These are phyloP conservation scores for Euproctis similis DNA, from an alignment of 2,888 invertebrate genomes.

Conservation along the genomic window DNA sequence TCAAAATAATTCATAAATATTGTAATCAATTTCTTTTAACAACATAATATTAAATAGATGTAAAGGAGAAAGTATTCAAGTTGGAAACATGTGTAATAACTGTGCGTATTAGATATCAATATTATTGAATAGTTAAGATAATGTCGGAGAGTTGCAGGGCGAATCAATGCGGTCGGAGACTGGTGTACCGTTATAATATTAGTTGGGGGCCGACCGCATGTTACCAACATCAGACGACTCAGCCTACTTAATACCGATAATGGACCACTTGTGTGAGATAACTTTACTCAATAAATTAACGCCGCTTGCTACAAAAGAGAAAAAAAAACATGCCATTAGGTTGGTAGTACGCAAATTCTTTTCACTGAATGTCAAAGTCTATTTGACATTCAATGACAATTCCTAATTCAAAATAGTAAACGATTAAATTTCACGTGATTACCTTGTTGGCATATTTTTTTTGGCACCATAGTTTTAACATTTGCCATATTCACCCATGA, in stretches of 20 bases:
- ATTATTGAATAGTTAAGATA: constrained; percentile 64
- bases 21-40: no score
- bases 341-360: constrained; percentile 19
- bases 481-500: no score
- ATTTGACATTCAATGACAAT: constrained; percentile 30
- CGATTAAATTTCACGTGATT: no score
- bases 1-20: no score
- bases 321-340: constrained; percentile 19
- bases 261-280: constrained; percentile 45
- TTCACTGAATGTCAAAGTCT: no score
- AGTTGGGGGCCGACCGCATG: constrained; percentile 35
- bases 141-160: constrained; percentile 58
- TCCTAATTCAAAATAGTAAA: constrained; percentile 25
- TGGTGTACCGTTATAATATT: constrained; percentile 59
- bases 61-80: constrained; percentile 64
- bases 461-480: no score
- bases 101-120: constrained; percentile 70
- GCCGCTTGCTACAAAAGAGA: no score
- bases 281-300: constrained; percentile 5
- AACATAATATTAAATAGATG: no score
- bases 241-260: constrained; percentile 57
- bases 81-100: constrained; percentile 65
- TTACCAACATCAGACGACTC: constrained; percentile 42
- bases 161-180: constrained; percentile 41
- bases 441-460: no score